Conservation (phyloP, 2,797 vertebrate genomes). For the Anomalospiza imberbis region DNA sequence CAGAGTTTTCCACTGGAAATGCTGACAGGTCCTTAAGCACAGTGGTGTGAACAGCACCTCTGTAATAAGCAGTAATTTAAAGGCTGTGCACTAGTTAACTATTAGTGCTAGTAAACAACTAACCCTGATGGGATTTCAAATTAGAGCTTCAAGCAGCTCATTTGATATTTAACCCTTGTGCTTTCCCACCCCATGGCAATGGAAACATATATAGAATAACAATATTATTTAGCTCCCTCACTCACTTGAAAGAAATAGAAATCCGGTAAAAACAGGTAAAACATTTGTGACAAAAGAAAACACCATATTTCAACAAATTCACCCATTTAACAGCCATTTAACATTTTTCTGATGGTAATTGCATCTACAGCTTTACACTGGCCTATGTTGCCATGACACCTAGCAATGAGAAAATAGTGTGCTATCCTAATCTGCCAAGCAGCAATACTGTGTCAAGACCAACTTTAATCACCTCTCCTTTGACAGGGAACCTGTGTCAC, state of each 20-base stretch:
- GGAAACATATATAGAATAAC: background rate
- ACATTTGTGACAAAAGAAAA: background rate
- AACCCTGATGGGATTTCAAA: conserved; percentile 69
- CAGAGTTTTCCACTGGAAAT: conserved; percentile 45
- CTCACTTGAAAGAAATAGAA: background rate
- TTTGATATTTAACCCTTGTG: conserved; percentile 40
- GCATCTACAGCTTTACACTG: background rate
- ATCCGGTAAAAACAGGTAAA: background rate
- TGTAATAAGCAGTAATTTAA: conserved; percentile 58
- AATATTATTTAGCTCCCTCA: background rate
- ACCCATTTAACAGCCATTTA: background rate
- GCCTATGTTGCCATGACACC: background rate
- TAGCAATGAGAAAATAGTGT: background rate
- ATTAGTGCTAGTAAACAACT: conserved; percentile 70
- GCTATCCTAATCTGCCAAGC: background rate
- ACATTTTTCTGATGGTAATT: background rate
- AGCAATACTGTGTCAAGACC: background rate
- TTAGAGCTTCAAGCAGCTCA: conserved; percentile 53
- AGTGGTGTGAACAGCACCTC: conserved; percentile 43
- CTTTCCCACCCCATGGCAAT: conserved; percentile 19
- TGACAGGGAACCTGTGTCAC: background rate
- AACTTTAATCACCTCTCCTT: background rate
- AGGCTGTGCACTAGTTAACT: conserved; percentile 45
- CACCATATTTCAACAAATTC: background rate
- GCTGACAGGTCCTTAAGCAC: conserved; percentile 60